Evolutionary conservation across 2,113 vertebrate species (phyloP), one percentile per base, ranked within the genome.

Genomic region (Pelvicachromis taeniatus): DNA sequence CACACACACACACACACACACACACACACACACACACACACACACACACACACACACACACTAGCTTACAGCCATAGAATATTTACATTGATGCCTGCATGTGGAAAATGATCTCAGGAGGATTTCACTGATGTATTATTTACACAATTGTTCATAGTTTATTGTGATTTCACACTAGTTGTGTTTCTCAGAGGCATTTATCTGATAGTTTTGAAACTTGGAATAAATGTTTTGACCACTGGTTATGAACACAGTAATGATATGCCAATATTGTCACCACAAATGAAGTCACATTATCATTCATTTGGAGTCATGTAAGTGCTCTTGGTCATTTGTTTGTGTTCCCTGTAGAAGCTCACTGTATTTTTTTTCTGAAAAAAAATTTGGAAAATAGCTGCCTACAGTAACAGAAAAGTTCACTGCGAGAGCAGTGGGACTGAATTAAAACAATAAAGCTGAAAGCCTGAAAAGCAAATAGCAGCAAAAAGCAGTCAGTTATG

Each of bases 121-220:
- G 80, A 78, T 89, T 91, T 87, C 50, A 53, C 68, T 85, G 63
- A 87, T 87, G 77, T 55, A 78, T 88, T 87, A 56, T 61, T 78
- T 83, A 78, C 52, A 83, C 85, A 87, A 87, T 91, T 78, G 81
- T 75, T 82, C 61, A 68, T 59, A 70, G 79, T 91, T 85, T n/a
- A 54, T 87, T 23, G 78, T 85, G 79, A 77, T 81, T 77, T 87
- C 63, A 84, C 89, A 89, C 92, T 81, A 88, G 88, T 86, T 88
- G 78, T 91, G 53, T 89, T 87, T 86, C 75, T 82, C 38, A 75
- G 78, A 85, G 54, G 80, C 65, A 52, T 75, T 50, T 11, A n/a
- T 52, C 17, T 75, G 10, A 75, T 75, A 8, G 42, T 52, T 45
- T 75, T 52, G 45, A 8, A 75, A 81, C 9, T 13, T 33, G 12